Percentiles rank a stretch among this genome's conserved stretches.
Conservation (phyloP, 2,797 vertebrate species). For the Catamblyrhynchus diadema region DNA sequence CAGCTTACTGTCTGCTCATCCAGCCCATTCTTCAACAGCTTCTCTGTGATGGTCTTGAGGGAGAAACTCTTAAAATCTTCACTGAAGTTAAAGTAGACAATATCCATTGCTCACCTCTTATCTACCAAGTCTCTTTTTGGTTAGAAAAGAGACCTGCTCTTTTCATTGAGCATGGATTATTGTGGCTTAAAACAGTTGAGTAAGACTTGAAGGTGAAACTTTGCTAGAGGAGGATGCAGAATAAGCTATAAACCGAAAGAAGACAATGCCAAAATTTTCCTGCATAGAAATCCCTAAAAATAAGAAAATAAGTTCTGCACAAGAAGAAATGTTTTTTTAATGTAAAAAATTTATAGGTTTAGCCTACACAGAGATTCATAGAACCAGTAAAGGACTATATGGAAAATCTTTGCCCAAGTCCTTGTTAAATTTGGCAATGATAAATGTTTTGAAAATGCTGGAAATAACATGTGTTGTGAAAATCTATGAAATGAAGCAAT, state of each 20-base stretch:
- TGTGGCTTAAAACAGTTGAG: neutral
- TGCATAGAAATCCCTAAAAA: neutral
- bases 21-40: neutral
- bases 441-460: neutral
- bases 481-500: neutral
- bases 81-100: too few relatives aligned
- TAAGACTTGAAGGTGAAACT: neutral
- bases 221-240: neutral
- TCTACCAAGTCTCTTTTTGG: neutral
- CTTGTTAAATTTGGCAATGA: neutral
- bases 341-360: neutral
- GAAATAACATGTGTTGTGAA: neutral
- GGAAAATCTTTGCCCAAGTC: neutral
- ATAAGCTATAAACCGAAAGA: neutral
- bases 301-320: neutral
- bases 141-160: neutral
- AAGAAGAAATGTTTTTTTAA: neutral
- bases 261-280: neutral
- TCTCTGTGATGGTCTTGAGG: neutral
- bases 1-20: neutral
- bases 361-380: neutral
- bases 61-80: neutral
- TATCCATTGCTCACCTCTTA: too few relatives aligned
- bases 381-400: neutral
- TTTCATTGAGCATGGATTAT: neutral